Percentiles rank a stretch among this genome's conserved stretches.
These are phyloP conservation scores for Copidosoma aretas DNA, from an alignment of 2,888 invertebrate species.

Conservation along the genomic window DNA sequence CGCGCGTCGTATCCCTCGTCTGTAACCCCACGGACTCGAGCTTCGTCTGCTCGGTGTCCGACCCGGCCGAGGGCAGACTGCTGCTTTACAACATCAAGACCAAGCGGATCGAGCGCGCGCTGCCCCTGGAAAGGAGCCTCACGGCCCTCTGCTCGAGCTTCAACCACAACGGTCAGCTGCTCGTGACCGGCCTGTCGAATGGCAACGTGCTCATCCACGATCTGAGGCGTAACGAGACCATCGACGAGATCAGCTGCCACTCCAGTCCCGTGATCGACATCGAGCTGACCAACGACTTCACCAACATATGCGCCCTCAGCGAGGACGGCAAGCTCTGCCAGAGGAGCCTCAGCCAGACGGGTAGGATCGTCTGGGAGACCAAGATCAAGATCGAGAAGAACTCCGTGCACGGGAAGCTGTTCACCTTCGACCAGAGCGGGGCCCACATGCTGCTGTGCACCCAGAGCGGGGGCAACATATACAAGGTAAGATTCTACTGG, in stretches of 20 bases:
- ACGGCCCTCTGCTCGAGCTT: constrained; percentile 66
- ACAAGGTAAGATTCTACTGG: constrained; percentile 51
- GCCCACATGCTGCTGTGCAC: constrained; percentile 61
- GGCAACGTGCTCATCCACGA: constrained; percentile 68
- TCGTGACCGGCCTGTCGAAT: constrained; percentile 68
- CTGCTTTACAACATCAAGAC: constrained; percentile 68
- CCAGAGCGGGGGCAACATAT: constrained; percentile 60
- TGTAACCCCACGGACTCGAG: constrained; percentile 65
- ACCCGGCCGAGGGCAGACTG: constrained; percentile 63
- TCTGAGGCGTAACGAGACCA: constrained; percentile 65
- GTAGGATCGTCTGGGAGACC: constrained; percentile 58
- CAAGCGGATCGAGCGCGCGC: constrained; percentile 63
- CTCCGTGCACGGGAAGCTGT: constrained; percentile 59
- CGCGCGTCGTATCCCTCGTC: constrained; percentile 63
- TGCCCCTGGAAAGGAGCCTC: constrained; percentile 59
- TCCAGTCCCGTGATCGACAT: constrained; percentile 66
- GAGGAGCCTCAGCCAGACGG: constrained; percentile 64
- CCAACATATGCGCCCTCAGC: constrained; percentile 67
- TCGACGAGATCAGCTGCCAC: constrained; percentile 66
- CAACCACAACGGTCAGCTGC: constrained; percentile 68
- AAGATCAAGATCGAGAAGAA: constrained; percentile 60
- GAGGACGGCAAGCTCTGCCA: constrained; percentile 62
- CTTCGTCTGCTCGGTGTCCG: constrained; percentile 62
- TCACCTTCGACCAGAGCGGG: constrained; percentile 61
- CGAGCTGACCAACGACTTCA: constrained; percentile 66